phyloP scores from a whole-genome alignment of 2,113 vertebrate species.

The Hepsetus odoe region DNA sequence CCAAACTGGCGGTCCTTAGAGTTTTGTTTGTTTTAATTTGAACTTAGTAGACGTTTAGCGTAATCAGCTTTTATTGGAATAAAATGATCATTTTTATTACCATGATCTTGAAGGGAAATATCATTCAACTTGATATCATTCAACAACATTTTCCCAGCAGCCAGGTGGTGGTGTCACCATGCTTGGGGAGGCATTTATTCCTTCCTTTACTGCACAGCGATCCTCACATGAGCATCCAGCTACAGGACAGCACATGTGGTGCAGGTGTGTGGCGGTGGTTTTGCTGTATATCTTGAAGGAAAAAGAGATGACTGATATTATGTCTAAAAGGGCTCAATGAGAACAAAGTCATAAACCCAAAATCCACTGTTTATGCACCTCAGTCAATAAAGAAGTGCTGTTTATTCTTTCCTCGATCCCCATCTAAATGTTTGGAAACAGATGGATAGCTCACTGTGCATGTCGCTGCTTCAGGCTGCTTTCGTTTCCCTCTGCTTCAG shows the following conservation, averaged over 20 bases:
- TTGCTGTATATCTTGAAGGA: constrained; percentile 13
- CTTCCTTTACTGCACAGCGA: not conserved
- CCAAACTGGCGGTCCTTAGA: not conserved
- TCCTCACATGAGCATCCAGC: not conserved
- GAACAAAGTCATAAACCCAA: constrained; percentile 42
- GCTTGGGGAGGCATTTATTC: not conserved
- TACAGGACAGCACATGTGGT: constrained; percentile 12
- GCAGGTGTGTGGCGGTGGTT: not conserved
- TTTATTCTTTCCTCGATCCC: constrained; percentile 23
- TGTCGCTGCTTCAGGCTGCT: not conserved
- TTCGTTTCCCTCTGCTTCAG: constrained; percentile 36
- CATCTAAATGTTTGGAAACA: constrained; percentile 43
- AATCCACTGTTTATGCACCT: constrained; percentile 41
- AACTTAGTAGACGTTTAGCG: not conserved
- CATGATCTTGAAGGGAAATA: no score
- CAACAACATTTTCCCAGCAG: not conserved
- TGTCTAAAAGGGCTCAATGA: constrained; percentile 40
- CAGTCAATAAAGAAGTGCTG: constrained; percentile 40
- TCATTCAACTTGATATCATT: no score
- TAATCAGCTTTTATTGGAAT: no score
- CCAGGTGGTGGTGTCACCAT: not conserved
- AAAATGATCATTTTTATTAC: no score
- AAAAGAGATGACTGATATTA: constrained; percentile 44
- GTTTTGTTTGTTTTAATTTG: not conserved
- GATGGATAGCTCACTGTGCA: constrained; percentile 11